Base-by-base conservation (phyloP, 2,113 vertebrate species). In the Leuciscus idus region DNA sequence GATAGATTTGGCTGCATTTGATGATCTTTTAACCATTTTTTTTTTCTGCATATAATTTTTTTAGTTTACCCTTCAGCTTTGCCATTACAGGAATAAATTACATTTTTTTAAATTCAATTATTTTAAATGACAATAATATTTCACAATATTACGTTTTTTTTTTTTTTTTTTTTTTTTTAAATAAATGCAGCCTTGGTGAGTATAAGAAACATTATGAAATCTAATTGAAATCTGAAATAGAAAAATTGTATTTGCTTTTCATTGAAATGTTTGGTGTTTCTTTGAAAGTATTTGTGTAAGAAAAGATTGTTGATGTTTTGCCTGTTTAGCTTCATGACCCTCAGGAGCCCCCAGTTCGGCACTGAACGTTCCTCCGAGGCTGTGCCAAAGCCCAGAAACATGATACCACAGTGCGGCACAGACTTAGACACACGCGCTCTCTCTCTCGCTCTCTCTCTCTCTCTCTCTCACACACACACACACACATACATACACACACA, bases 251-350 rank as follows among this genome's bases (percentile, higher is more conserved):
- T 55, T 55, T 55, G 17, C 23, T 62, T 46, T n/a, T 28, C 57
- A 80, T 39, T 48, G 43, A 23, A 68, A 64, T 82, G 46, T 68
- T 66, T 50, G 28, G 17, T 9, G 6, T 72, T 73, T 83, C 66
- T 73, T 83, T 57, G 28, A 70, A 70, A 66, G 30, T 33, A 15
- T 68, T 66, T 21, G 84, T 66, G 36, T 72, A n/a, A 70, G 39
- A 28, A 57, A 52, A 62, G 36, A 17, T 4, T 5, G 1, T 4
- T 52, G 50, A 52, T 17, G 5, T 17, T 17, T 17, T 17, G 4
- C 15, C 50, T 52, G 50, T 52, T 52, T 84, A 87, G 84, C 85
- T 78, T 83, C 72, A 23, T 87, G 85, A 87, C 88, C 85, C 81
- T 61, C 39, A 19, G 26, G 28, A 85, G 70, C 59, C 85, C 79